phyloP scores from a whole-genome alignment of 2,113 vertebrate genomes.

The Salminus brasiliensis region DNA sequence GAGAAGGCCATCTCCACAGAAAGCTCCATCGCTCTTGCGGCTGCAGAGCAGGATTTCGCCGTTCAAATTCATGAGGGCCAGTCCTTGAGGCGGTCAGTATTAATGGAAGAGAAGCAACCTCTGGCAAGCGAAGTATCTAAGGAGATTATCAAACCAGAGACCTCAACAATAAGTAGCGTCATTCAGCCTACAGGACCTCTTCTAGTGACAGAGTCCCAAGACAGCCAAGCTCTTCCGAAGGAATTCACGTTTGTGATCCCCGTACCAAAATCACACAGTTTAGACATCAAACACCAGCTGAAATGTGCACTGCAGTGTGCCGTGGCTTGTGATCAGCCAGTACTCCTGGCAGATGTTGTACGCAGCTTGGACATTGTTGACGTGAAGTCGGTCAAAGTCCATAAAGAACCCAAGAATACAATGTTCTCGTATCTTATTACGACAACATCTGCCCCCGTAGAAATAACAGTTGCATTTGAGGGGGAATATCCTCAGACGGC shows the following conservation, averaged over 20 bases:
- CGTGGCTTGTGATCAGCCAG: slow-evolving; percentile 73
- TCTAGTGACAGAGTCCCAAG: slow-evolving; percentile 68
- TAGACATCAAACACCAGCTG: slow-evolving; percentile 78
- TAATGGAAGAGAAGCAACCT: slow-evolving; percentile 78
- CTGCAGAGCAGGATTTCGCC: slow-evolving; percentile 77
- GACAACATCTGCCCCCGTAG: slow-evolving; percentile 68
- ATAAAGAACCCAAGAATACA: slow-evolving; percentile 70
- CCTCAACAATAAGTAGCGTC: slow-evolving; percentile 41
- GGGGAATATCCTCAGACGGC: slow-evolving; percentile 78
- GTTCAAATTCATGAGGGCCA: slow-evolving; percentile 78
- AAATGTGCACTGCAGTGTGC: slow-evolving; percentile 78
- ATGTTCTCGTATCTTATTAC: slow-evolving; percentile 81
- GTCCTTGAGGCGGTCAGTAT: slow-evolving; percentile 76
- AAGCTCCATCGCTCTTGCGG: slow-evolving; percentile 69
- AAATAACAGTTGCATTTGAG: slow-evolving; percentile 80
- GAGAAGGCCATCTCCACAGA: slow-evolving; percentile 72
- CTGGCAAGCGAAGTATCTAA: slow-evolving; percentile 70
- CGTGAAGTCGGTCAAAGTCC: slow-evolving; percentile 73
- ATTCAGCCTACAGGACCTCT: slow-evolving; percentile 67
- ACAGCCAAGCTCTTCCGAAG: slow-evolving; percentile 71
- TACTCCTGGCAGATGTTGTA: slow-evolving; percentile 80
- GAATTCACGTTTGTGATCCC: slow-evolving; percentile 73
- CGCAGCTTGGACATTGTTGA: slow-evolving; percentile 70
- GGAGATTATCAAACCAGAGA: slow-evolving; percentile 53
- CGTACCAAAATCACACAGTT: slow-evolving; percentile 64